These are phyloP conservation scores for Erannis defoliaria DNA, from an alignment of 2,888 invertebrate genomes.

Conservation along the genomic window DNA sequence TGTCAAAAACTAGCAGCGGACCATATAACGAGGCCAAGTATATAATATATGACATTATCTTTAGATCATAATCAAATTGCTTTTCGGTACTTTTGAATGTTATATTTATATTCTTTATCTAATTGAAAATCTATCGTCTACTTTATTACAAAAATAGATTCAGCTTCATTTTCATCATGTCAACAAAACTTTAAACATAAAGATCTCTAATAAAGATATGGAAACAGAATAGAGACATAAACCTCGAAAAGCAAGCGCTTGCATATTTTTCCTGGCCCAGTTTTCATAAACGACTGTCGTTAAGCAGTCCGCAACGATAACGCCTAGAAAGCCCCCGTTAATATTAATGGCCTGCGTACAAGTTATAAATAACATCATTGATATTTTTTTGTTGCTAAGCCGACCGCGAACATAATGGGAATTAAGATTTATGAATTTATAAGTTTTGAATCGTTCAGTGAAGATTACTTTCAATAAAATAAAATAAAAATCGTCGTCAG, in stretches of 20 bases:
- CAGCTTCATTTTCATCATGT: slow-evolving; percentile 1
- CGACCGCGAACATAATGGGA: slow-evolving; percentile 31
- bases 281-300: slow-evolving; percentile 56
- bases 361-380: slow-evolving; percentile 40
- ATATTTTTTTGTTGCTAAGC: slow-evolving; percentile 36
- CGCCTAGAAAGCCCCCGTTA: slow-evolving; percentile 51
- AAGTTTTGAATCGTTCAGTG: not conserved
- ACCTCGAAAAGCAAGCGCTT: slow-evolving; percentile 30
- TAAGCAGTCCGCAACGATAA: slow-evolving; percentile 53
- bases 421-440: slow-evolving; percentile 38
- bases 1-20: too few species aligned
- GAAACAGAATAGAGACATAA: slow-evolving; percentile 35
- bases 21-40: too few species aligned
- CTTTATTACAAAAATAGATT: not conserved
- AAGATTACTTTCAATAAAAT: too few species aligned
- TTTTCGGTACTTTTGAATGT: too few species aligned
- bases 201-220: slow-evolving; percentile 15
- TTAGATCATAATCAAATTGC: too few species aligned
- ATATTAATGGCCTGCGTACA: slow-evolving; percentile 50
- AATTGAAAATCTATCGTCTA: not conserved
- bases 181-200: slow-evolving; percentile 9
- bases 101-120: too few species aligned
- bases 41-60: too few species aligned
- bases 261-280: slow-evolving; percentile 62
- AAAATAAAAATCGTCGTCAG: too few species aligned